A percentile compares a stretch with the other conserved stretches of the same genome.
phyloP scores from a whole-genome alignment of 2,113 vertebrate species.

The Corvus moneduloides region DNA sequence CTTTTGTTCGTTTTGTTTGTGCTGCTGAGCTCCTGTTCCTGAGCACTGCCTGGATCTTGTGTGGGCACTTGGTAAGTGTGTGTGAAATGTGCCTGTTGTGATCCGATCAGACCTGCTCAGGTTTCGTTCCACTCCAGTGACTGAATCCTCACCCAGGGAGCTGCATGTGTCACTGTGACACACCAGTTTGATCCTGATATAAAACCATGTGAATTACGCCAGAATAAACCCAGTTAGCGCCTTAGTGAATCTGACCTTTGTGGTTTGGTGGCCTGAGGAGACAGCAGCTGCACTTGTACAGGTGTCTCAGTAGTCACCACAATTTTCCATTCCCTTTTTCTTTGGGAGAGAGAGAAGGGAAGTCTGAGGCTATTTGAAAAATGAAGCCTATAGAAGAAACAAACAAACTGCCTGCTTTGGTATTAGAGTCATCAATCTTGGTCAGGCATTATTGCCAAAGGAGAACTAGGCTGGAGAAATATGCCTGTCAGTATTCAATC shows the following conservation, averaged over 20 bases:
- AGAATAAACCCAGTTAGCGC: background rate
- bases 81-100: background rate
- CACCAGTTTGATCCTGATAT: background rate
- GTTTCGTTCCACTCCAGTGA: background rate
- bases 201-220: background rate
- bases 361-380: conserved; percentile 44
- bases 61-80: background rate
- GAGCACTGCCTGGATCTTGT: background rate
- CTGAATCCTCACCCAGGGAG: background rate
- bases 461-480: conserved; percentile 52
- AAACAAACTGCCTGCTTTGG: conserved; percentile 54
- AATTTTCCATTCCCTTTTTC: background rate
- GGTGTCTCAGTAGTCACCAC: background rate
- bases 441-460: conserved; percentile 56
- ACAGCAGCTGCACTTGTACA: background rate
- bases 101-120: background rate
- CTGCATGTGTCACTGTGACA: background rate
- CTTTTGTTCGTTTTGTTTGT: background rate
- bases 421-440: conserved; percentile 64
- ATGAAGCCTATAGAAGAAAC: conserved; percentile 49
- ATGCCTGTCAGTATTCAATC: conserved; percentile 50
- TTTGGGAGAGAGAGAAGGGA: background rate
- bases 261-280: background rate
- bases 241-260: background rate
- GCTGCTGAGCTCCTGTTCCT: background rate